Conservation (phyloP, 2,797 vertebrate genomes). For the Pagetopsis macropterus region DNA sequence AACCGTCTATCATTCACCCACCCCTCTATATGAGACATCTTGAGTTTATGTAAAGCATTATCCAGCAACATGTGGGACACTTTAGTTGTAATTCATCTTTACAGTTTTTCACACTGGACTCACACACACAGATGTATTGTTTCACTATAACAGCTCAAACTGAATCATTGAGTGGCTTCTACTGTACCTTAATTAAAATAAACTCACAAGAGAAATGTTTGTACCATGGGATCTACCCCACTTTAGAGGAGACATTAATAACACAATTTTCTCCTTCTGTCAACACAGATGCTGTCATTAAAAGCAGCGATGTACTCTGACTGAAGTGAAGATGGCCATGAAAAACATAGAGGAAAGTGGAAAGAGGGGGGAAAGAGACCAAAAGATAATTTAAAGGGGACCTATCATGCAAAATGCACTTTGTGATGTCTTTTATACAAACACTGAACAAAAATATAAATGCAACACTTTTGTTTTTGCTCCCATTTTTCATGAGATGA, state of each 20-base stretch:
- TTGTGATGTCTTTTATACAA: too few species aligned
- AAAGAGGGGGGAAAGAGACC: conserved; percentile 31
- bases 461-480: too few species aligned
- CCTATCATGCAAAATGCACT: too few species aligned
- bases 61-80: not conserved
- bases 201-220: conserved; percentile 41
- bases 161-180: conserved; percentile 8
- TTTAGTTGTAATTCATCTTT: not conserved
- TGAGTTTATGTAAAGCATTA: not conserved
- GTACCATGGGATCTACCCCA: conserved; percentile 61
- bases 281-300: conserved; percentile 71
- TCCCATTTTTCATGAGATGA: too few species aligned
- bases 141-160: conserved; percentile 18
- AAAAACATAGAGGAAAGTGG: conserved; percentile 46
- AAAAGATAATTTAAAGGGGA: not conserved
- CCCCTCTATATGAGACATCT: not conserved
- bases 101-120: not conserved
- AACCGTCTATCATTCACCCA: not conserved
- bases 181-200: conserved; percentile 42
- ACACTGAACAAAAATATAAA: too few species aligned
- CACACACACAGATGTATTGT: not conserved
- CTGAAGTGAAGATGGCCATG: conserved; percentile 40
- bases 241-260: conserved; percentile 66
- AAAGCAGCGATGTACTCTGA: conserved; percentile 38
- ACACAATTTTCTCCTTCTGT: conserved; percentile 49